These are phyloP conservation scores for Masticophis lateralis DNA, from an alignment of 2,797 vertebrate genomes.

Conservation along the genomic window DNA sequence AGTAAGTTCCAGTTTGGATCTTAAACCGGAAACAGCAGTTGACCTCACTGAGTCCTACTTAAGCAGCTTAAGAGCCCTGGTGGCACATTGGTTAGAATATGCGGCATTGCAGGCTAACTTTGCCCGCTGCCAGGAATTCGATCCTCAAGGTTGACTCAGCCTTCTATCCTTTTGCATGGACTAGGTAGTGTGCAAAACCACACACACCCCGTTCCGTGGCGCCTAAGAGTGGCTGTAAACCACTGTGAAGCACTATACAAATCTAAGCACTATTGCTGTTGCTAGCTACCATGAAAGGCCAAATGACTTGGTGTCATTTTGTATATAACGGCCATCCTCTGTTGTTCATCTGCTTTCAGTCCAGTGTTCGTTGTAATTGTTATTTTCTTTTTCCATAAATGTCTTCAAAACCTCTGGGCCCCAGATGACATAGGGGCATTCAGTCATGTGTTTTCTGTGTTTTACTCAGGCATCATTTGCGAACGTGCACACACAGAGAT, in stretches of 20 bases:
- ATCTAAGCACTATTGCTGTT: not conserved
- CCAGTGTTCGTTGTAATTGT: not conserved
- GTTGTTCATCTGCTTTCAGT: not conserved
- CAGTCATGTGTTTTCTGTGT: not conserved
- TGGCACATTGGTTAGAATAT: not conserved
- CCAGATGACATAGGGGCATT: not conserved
- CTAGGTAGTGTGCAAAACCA: too few species aligned
- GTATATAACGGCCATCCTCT: not conserved
- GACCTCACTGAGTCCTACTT: not conserved
- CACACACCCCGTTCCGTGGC: too few species aligned
- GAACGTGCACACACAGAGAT: not conserved
- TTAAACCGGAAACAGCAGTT: not conserved
- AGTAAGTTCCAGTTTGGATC: slow-evolving; percentile 75
- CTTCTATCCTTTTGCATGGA: not conserved
- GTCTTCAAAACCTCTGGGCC: not conserved
- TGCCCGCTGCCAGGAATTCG: not conserved
- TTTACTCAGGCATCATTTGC: not conserved
- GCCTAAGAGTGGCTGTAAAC: not conserved
- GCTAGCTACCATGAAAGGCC: not conserved
- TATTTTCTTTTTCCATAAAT: not conserved
- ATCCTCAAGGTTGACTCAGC: not conserved
- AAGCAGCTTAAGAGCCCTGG: not conserved
- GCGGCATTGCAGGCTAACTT: not conserved
- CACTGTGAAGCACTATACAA: not conserved
- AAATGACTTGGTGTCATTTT: not conserved